Conservation (phyloP, 2,797 vertebrate genomes). For the Odontamblyopus rebecca region DNA sequence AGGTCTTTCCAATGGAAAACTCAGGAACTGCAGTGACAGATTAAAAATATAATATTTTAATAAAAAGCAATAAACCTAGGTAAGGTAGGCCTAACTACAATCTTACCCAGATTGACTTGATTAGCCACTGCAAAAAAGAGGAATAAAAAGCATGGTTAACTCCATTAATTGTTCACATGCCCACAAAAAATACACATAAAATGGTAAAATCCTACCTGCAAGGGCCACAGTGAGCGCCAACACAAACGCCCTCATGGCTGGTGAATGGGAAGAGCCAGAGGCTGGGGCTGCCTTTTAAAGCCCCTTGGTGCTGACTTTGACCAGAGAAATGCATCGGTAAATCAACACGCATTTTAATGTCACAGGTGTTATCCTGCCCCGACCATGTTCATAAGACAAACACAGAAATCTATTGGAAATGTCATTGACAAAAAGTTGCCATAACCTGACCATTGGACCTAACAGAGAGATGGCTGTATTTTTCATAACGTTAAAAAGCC, state of each 20-base stretch:
- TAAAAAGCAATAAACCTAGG: background rate
- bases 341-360: conserved; percentile 29
- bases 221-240: conserved; percentile 69
- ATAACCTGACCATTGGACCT: conserved; percentile 38
- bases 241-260: conserved; percentile 70
- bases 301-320: conserved; percentile 14
- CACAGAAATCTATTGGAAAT: conserved; percentile 23
- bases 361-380: conserved; percentile 45
- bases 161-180: background rate
- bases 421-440: conserved; percentile 42
- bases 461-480: no score
- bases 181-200: background rate
- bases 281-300: conserved; percentile 54
- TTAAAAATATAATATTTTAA: background rate
- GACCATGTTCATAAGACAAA: conserved; percentile 30
- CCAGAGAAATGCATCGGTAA: conserved; percentile 57
- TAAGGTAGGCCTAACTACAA: background rate
- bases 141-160: background rate
- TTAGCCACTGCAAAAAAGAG: conserved; percentile 57
- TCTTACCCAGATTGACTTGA: conserved; percentile 68
- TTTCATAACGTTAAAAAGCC: background rate
- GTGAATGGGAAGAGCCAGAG: conserved; percentile 24
- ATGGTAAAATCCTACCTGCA: conserved; percentile 54
- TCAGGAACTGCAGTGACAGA: conserved; percentile 63
- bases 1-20: conserved; percentile 69